These are phyloP conservation scores for Nylanderia fulva DNA, from an alignment of 1,140 invertebrate species.

Conservation along the genomic window DNA sequence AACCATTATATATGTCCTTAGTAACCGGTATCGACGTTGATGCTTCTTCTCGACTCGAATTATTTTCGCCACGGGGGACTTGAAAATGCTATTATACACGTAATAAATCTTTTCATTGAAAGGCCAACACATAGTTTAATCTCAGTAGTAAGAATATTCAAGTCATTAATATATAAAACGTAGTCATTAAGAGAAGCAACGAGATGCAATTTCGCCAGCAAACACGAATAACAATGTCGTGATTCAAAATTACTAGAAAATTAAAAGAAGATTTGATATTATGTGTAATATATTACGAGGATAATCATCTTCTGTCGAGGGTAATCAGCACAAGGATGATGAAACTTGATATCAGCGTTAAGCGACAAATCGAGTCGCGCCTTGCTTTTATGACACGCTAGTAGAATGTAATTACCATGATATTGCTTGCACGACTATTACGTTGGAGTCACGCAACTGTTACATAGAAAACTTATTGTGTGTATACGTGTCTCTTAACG, in stretches of 20 bases:
- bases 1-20: background rate
- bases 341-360: constrained; percentile 16
- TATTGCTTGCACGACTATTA: constrained; percentile 33
- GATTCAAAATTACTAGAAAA: background rate
- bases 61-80: constrained; percentile 20
- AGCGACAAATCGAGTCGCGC: constrained; percentile 29
- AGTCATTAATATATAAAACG: constrained; percentile 28
- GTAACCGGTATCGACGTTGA: background rate
- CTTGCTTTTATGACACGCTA: constrained; percentile 25
- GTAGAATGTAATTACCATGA: constrained; percentile 43
- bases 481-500: constrained; percentile 15
- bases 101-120: background rate
- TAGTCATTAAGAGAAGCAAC: constrained; percentile 4
- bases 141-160: constrained; percentile 4
- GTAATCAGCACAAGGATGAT: constrained; percentile 6
- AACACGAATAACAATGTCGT: background rate
- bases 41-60: background rate
- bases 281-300: constrained; percentile 4
- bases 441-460: constrained; percentile 37
- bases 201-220: background rate
- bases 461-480: constrained; percentile 15
- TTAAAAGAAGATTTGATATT: constrained; percentile 9
- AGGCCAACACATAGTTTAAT: background rate
- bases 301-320: background rate
- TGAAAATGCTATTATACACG: constrained; percentile 2